Evolutionary conservation across 1,140 invertebrate genomes (phyloP), one percentile per base, ranked within the genome.

Genomic region (Macrobrachium nipponense): DNA sequence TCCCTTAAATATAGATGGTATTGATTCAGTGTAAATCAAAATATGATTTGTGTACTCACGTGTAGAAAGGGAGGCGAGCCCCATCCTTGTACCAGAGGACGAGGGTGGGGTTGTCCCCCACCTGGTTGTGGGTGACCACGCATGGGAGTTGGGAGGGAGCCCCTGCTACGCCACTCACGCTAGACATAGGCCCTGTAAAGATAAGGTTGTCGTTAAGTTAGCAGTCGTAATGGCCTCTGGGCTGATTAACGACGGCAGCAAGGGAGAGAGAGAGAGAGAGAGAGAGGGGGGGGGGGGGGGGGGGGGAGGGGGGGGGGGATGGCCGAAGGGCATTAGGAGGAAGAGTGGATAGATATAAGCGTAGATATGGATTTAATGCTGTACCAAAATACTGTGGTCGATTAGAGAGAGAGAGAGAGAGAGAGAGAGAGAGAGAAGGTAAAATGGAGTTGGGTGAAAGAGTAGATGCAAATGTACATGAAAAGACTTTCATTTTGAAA

Each of bases 1-100:
- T 36, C 27, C 4, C 27, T 36, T 2, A 36, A 36, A 36, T 36
- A 36, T 4, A 36, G 27, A 36, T 36, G 1, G 27, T 36, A 36
- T 36, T 36, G 27, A 36, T 36, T 36, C 4, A 2, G 27, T 36
- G 27, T 36, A 36, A 36, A 36, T 73, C 70, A n/a, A 6, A 5
- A 77, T 12, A 59, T 43, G 15, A 4, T 59, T 20, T 2, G 4
- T 7, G 43, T 15, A 86, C 84, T 86, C 59, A 86, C 84, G 84
- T 86, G 84, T 73, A 86, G 77, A 86, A 86, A 59, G 84, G 84
- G 8, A 59, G 66, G 20, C 84, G 77, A n/a, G 84, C 76, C 44
- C 84, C 84, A 60, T 80, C 84, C 84, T 80, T 86, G 68, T 86
- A 86, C 84, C 84, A 86, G 58, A 86, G 84, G 51, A 86, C 84